phyloP scores from a whole-genome alignment of 2,113 vertebrate species.

The Petaurus breviceps region DNA sequence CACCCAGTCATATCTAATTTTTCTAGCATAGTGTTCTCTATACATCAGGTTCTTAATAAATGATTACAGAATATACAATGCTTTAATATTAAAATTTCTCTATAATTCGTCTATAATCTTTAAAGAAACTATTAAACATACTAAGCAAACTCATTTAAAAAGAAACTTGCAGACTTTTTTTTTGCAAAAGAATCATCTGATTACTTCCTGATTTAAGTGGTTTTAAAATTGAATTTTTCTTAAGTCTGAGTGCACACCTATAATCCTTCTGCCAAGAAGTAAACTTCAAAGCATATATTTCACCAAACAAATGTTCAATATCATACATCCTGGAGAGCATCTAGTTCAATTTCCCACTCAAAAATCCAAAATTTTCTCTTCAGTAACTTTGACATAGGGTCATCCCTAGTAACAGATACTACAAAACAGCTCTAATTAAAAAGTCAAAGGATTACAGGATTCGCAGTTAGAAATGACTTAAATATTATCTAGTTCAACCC shows the following conservation, averaged over 20 bases:
- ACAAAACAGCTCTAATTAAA: background rate
- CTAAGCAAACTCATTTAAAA: slow-evolving; percentile 42
- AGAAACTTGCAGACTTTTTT: background rate
- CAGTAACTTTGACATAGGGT: background rate
- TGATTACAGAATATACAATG: background rate
- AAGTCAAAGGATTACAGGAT: background rate
- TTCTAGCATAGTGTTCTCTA: background rate
- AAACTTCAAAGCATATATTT: slow-evolving; percentile 29
- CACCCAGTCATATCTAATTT: background rate
- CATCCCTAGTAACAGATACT: background rate
- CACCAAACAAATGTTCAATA: background rate
- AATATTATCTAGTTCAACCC: background rate
- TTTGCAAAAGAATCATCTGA: slow-evolving; percentile 51
- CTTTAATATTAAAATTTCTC: slow-evolving; percentile 18
- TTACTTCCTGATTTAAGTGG: slow-evolving; percentile 38
- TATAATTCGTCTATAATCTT: slow-evolving; percentile 50
- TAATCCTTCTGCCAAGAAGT: slow-evolving; percentile 42
- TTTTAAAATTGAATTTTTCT: slow-evolving; percentile 23
- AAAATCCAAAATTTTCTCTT: background rate
- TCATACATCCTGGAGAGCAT: background rate
- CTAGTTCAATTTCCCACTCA: background rate
- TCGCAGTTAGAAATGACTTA: background rate
- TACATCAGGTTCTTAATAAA: background rate
- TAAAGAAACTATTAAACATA: slow-evolving; percentile 17
- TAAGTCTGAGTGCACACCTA: slow-evolving; percentile 35